Percentiles rank a stretch among this genome's conserved stretches.
Conservation (phyloP, 2,113 vertebrate genomes). For the Rafetus swinhoei region DNA sequence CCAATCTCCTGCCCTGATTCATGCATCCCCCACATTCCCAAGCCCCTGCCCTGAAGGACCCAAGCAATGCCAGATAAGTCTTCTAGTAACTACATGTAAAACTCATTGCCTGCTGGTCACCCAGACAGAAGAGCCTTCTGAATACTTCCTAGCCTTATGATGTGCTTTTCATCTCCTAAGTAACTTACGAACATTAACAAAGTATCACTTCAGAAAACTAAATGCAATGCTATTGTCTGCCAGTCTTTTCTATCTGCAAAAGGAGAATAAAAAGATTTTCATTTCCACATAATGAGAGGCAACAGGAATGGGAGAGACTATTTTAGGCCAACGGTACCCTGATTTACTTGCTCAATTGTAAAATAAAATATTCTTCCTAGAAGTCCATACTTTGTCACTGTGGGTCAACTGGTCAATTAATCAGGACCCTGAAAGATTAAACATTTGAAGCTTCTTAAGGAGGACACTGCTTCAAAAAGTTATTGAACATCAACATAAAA, state of each 20-base stretch:
- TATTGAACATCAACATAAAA: accelerated
- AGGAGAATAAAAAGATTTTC: neutral
- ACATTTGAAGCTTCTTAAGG: neutral
- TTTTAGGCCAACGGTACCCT: neutral
- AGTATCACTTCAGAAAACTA: neutral
- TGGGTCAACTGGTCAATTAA: neutral
- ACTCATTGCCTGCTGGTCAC: neutral
- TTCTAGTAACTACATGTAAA: neutral
- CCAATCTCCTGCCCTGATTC: no score
- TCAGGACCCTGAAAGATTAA: neutral
- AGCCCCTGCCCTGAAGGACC: no score
- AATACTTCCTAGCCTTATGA: neutral
- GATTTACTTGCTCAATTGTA: neutral
- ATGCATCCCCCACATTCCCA: no score
- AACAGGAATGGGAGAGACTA: neutral
- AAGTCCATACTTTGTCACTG: neutral
- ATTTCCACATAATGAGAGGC: neutral
- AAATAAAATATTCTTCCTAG: neutral
- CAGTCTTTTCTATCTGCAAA: neutral
- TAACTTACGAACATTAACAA: neutral
- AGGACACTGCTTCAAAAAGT: conserved; percentile 24
- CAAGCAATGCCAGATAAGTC: no score
- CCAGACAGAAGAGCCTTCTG: neutral
- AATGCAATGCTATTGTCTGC: neutral
- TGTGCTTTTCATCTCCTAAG: neutral